A percentile compares a stretch with the other conserved stretches of the same genome.
Conservation (phyloP, 2,113 vertebrate species). For the Chionodraco myersi region DNA sequence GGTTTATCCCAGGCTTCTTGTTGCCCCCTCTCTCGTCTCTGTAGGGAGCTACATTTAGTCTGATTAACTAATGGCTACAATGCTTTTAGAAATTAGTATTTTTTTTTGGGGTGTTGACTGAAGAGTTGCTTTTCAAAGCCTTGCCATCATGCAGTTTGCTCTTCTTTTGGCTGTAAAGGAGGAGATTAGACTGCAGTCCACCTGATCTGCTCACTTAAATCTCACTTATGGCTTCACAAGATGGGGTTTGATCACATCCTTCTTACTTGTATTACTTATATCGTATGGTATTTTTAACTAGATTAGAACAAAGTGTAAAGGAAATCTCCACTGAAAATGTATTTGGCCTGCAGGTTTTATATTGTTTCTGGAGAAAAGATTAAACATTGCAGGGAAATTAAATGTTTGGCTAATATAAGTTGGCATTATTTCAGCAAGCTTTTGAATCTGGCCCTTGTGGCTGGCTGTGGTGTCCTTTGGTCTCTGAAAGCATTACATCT, state of each 20-base stretch:
- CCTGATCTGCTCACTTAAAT: conserved; percentile 63
- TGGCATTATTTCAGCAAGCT: conserved; percentile 55
- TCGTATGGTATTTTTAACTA: not conserved
- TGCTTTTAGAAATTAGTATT: conserved; percentile 89
- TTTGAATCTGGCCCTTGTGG: conserved; percentile 61
- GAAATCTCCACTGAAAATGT: not conserved
- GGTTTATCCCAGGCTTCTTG: conserved; percentile 80
- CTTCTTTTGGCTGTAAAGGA: conserved; percentile 86
- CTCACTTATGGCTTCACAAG: conserved; percentile 23
- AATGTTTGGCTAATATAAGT: conserved; percentile 34
- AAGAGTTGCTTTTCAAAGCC: conserved; percentile 83
- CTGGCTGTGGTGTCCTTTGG: conserved; percentile 61
- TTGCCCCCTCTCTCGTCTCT: conserved; percentile 85
- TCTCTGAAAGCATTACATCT: conserved; percentile 77
- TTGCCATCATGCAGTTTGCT: conserved; percentile 80
- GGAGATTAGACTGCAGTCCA: conserved; percentile 92
- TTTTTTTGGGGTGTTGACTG: conserved; percentile 68
- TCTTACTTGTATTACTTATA: conserved; percentile 32
- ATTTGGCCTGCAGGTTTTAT: not conserved
- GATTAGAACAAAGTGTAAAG: not conserved
- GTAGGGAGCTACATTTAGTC: conserved; percentile 84
- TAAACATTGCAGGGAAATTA: not conserved
- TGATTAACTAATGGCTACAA: conserved; percentile 92
- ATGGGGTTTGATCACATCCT: conserved; percentile 28
- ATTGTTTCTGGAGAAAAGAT: not conserved